These are phyloP conservation scores for Festucalex cinctus DNA, from an alignment of 2,113 vertebrate genomes.

Conservation along the genomic window DNA sequence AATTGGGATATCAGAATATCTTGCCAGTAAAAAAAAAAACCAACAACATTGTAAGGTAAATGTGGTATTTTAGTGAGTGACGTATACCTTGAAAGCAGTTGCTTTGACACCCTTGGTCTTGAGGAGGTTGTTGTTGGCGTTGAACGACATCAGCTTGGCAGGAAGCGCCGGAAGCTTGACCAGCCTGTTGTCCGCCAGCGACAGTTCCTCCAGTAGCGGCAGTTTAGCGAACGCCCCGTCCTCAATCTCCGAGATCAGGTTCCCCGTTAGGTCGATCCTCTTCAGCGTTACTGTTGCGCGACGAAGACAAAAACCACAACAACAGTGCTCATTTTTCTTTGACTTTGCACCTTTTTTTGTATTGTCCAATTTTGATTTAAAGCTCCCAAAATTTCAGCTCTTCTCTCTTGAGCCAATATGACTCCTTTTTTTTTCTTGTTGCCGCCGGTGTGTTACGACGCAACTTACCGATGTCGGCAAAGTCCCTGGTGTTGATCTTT, in stretches of 20 bases:
- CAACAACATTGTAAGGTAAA: background rate
- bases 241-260: slow-evolving; percentile 92
- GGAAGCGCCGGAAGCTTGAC: slow-evolving; percentile 89
- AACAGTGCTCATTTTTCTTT: background rate
- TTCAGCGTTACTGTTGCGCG: slow-evolving; percentile 82
- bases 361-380: background rate
- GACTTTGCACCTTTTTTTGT: background rate
- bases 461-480: slow-evolving; percentile 85
- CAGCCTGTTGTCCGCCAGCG: slow-evolving; percentile 87
- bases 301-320: background rate
- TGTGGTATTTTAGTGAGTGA: background rate
- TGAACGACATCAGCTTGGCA: slow-evolving; percentile 81
- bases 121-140: slow-evolving; percentile 87
- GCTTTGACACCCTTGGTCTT: slow-evolving; percentile 91
- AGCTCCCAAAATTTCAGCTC: too few relatives aligned
- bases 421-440: background rate
- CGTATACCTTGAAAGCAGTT: slow-evolving; percentile 89
- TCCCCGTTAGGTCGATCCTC: slow-evolving; percentile 94
- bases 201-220: slow-evolving; percentile 83
- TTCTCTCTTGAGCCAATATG: too few relatives aligned
- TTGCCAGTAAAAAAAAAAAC: too few relatives aligned
- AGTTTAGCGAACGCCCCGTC: slow-evolving; percentile 90
- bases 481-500: slow-evolving; percentile 85
- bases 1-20: background rate
- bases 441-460: background rate